Base-by-base conservation (phyloP, 2,888 invertebrate genomes). In the Tribolium freemani region DNA sequence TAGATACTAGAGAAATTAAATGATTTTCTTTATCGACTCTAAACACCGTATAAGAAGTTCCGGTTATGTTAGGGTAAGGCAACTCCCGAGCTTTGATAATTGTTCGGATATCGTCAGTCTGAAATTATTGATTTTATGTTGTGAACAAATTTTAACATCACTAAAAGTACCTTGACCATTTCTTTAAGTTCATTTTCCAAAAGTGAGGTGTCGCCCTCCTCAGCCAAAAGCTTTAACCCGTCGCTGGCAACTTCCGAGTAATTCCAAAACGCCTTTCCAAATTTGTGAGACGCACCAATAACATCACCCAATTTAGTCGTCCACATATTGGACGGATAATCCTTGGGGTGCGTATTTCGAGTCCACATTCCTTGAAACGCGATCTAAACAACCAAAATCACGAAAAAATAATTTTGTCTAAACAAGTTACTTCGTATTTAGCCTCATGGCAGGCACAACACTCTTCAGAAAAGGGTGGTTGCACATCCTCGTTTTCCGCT, bases 361-460 rank as follows among this genome's bases (percentile, higher is more conserved):
- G 97, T 96, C 98, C 98, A 99, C 45, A 95, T 89, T 0, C 98
- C 97, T 87, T 97, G 94, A 84, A 94, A 97, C 78, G 90, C 93
- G 8, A 95, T 87, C 94, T 94, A 64, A 46, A 4, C 50, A 21
- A 26, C 20, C 1, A n/a, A 48, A 61, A 4, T 10, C 9, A 30
- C 10, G 9, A 5, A 26, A 26, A 10, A 13, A 63, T 30, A 48
- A 26, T 26, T 26, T 26, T 38, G n/a, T 38, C 38, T 0, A 38
- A 38, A 38, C 1, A 31, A 31, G 9, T 38, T 79, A 93, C 94
- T 88, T 96, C 96, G 84, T 98, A 99, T 86, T 97, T 97, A 6
- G 98, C 99, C 83, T 98, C 96, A 77, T 96, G 95, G 80, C 98
- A 98, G 20, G 98, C 96, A 84, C 96, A 96, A 84, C 98, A 98